Evolutionary conservation across 2,797 vertebrate species (phyloP).

Genomic region (Synanceia verrucosa): DNA sequence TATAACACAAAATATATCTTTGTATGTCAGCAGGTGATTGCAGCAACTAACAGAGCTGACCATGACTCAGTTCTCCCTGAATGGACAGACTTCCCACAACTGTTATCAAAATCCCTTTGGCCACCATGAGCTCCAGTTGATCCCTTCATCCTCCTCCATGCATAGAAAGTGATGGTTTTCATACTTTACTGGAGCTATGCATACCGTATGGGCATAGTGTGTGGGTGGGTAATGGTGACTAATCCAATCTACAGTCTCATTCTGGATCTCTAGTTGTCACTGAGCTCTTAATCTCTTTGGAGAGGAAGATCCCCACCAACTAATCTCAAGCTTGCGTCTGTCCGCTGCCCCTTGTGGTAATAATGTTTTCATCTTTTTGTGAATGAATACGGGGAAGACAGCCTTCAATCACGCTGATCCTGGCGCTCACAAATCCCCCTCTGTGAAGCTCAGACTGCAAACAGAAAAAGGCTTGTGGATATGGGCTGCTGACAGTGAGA

Average conservation of each 20-base stretch:
- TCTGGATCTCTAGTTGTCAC: conserved; percentile 73
- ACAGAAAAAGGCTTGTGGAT: conserved; percentile 27
- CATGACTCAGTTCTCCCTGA: conserved; percentile 55
- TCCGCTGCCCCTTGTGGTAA: conserved; percentile 52
- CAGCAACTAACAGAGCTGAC: conserved; percentile 18
- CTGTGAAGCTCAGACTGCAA: conserved; percentile 27
- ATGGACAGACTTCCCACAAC: conserved; percentile 38
- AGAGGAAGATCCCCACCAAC: conserved; percentile 63
- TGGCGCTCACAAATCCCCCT: background rate
- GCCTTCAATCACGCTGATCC: conserved; percentile 32
- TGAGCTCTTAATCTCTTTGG: conserved; percentile 78
- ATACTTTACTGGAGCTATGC: conserved; percentile 36
- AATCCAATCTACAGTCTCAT: conserved; percentile 84
- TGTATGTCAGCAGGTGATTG: conserved; percentile 5
- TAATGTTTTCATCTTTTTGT: conserved; percentile 58
- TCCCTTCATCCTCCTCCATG: conserved; percentile 52
- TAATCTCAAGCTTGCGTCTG: conserved; percentile 66
- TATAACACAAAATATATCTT: background rate
- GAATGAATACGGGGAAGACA: conserved; percentile 49
- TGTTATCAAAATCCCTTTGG: conserved; percentile 45
- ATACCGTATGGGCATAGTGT: conserved; percentile 51
- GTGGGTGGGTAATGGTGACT: conserved; percentile 76
- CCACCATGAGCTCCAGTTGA: conserved; percentile 41
- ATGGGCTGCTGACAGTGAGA: conserved; percentile 19
- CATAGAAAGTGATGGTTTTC: conserved; percentile 47